Conservation (phyloP, 1,140 invertebrate species). For the Lordiphosa collinella region DNA sequence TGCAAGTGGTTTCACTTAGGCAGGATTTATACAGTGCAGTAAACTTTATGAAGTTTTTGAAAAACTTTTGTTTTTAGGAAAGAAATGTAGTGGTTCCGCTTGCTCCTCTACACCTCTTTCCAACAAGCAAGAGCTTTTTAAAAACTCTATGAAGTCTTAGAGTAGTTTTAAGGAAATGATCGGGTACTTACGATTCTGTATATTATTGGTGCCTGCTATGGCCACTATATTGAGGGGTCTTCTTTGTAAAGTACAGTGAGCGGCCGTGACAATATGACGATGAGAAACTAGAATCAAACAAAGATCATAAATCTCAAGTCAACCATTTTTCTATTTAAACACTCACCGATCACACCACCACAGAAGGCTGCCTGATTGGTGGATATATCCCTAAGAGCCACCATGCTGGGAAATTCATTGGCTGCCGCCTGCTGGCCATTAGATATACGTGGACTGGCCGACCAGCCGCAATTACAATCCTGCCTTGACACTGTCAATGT, state of each 20-base stretch:
- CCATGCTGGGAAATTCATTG: constrained; percentile 71
- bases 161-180: too few relatives aligned
- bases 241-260: constrained; percentile 41
- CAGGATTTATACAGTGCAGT: too few relatives aligned
- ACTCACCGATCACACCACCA: constrained; percentile 57
- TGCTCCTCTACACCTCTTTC: too few relatives aligned
- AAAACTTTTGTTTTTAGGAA: too few relatives aligned
- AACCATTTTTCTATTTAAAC: background rate
- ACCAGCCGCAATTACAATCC: constrained; percentile 70
- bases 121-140: too few relatives aligned
- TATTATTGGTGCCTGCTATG: constrained; percentile 50
- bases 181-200: constrained; percentile 54
- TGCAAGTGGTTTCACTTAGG: too few relatives aligned
- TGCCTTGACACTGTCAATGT: constrained; percentile 31
- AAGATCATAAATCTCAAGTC: background rate
- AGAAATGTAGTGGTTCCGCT: too few relatives aligned
- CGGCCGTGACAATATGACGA: constrained; percentile 56
- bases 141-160: too few relatives aligned
- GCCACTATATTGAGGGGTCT: constrained; percentile 40
- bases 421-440: constrained; percentile 47
- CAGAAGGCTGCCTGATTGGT: constrained; percentile 37
- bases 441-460: constrained; percentile 47
- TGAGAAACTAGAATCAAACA: constrained; percentile 39
- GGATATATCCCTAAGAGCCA: constrained; percentile 48
- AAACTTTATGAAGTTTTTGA: too few relatives aligned